Evolutionary conservation across 1,140 invertebrate genomes (phyloP), one percentile per base, ranked within the genome.

Genomic region (Pteromalus puparum): DNA sequence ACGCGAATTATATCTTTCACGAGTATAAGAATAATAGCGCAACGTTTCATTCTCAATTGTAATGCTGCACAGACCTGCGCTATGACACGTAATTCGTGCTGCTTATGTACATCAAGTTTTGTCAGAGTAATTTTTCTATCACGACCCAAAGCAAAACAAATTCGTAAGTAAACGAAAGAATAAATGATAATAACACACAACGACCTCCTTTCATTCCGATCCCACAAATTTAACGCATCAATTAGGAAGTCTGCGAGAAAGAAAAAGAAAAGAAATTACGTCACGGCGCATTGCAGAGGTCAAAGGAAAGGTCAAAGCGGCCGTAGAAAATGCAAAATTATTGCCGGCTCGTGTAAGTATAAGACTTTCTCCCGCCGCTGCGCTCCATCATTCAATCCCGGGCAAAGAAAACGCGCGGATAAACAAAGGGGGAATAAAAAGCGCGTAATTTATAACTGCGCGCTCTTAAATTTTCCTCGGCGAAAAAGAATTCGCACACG

Each of bases 1-100:
- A 78, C 30, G 67, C 21, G 77, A 80, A 83, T 78, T 86, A 70
- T 53, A 83, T 75, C 61, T 42, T 80, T 86, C 77, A 53, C 53
- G 68, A 82, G 68, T 85, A 42, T 42, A 81, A 73, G 76, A 79
- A 68, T 70, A 78, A 83, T 68, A 73, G 70, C 76, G 75, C 65
- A 46, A 21, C 10, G 42, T 65, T 70, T 70, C 34, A 30, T 74
- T 75, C 61, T 28, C 1, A 82, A 81, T 76, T 61, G 75, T 75
- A 76, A 85, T 74, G 67, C 30, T 53, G 48, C 18, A 6, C 21
- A 61, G 18, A 61, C 18, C 4, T 61, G 53, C 53, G 30, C 30
- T 42, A 42, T 42, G 53, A 61, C 53, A n/a, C 53, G 53, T 61
- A 61, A 61, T 61, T 18, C 21, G n/a, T n/a, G 21, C 6, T 1